phyloP scores from a whole-genome alignment of 2,797 vertebrate genomes.

The Menidia menidia region DNA sequence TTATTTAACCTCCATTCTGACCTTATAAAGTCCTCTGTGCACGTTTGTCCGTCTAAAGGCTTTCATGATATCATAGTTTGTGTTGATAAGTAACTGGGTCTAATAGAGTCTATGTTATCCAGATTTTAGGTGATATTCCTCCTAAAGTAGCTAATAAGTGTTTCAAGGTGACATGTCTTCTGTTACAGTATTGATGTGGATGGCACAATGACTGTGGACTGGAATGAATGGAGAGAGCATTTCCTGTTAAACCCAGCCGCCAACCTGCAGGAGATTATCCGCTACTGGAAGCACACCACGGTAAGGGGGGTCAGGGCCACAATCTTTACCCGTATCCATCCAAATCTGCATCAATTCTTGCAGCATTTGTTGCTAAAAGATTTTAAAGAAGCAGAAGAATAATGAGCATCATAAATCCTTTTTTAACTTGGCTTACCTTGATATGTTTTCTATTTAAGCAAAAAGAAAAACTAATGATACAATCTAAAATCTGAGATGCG shows the following conservation, averaged over 20 bases:
- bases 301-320: too few species aligned
- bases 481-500: background rate
- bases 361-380: background rate
- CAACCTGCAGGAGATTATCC: conserved; percentile 91
- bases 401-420: background rate
- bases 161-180: too few species aligned
- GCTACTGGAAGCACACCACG: conserved; percentile 93
- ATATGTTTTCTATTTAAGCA: background rate
- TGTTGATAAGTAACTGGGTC: too few species aligned
- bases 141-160: background rate
- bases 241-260: conserved; percentile 92
- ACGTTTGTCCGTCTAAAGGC: too few species aligned
- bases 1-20: too few species aligned
- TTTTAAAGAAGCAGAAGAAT: background rate
- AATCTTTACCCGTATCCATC: too few species aligned
- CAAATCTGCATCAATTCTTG: too few species aligned
- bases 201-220: conserved; percentile 94
- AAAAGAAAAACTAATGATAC: background rate
- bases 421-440: background rate
- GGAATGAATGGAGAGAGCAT: conserved; percentile 94
- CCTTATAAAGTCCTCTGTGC: too few species aligned
- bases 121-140: too few species aligned
- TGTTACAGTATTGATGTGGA: conserved; percentile 89
- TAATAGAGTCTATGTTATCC: too few species aligned
- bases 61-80: too few species aligned